Evolutionary conservation across 2,888 invertebrate genomes (phyloP).

Genomic region (Melinaea menophilus): DNA sequence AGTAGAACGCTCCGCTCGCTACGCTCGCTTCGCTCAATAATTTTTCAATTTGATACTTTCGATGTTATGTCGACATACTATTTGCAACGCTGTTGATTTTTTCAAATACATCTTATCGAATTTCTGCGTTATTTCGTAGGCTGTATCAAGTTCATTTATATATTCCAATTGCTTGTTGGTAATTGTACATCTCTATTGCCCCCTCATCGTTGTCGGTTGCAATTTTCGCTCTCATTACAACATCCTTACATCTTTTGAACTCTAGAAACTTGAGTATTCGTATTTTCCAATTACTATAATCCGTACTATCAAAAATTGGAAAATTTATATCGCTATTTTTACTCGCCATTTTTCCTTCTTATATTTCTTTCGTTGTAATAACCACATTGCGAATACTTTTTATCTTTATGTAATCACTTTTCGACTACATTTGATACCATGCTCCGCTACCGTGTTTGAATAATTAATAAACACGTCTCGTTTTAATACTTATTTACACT

Average conservation of each 20-base stretch:
- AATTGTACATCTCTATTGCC: slow-evolving; percentile 30
- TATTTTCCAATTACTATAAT: slow-evolving; percentile 32
- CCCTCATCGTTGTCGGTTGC: slow-evolving; percentile 18
- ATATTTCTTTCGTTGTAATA: neutral
- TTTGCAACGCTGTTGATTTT: slow-evolving; percentile 33
- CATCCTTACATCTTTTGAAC: slow-evolving; percentile 32
- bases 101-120: slow-evolving; percentile 35
- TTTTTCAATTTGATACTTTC: no score
- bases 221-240: slow-evolving; percentile 20
- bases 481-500: no score
- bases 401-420: no score
- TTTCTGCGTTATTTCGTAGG: slow-evolving; percentile 29
- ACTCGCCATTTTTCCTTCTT: neutral
- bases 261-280: slow-evolving; percentile 32
- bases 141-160: slow-evolving; percentile 21
- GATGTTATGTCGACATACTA: no score
- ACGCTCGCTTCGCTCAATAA: no score
- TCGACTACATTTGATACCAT: neutral
- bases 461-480: no score
- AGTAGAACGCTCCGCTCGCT: no score
- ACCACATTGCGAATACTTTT: neutral
- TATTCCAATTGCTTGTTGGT: slow-evolving; percentile 34
- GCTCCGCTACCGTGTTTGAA: neutral
- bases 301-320: slow-evolving; percentile 13
- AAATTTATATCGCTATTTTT: slow-evolving; percentile 19